These are phyloP conservation scores for Eolophus roseicapilla DNA, from an alignment of 2,113 vertebrate species.

Conservation along the genomic window DNA sequence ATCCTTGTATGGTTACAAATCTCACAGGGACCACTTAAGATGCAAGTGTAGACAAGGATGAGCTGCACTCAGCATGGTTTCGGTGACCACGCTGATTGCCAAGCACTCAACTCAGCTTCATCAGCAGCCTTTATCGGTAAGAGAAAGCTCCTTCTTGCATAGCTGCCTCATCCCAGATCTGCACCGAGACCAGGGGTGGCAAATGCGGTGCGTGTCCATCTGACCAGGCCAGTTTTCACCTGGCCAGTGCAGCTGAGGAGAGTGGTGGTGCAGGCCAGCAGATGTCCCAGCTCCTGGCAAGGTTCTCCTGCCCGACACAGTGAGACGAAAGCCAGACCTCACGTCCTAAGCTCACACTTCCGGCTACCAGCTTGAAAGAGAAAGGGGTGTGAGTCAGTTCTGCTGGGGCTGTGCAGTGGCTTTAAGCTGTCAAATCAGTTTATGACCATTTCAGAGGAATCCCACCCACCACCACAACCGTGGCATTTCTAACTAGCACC, in stretches of 20 bases:
- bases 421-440: not conserved
- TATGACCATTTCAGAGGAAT: not conserved
- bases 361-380: not conserved
- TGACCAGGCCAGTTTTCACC: not conserved
- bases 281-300: not conserved
- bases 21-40: not conserved
- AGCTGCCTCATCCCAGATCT: not conserved
- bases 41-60: not conserved
- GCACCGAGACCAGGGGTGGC: fast-evolving
- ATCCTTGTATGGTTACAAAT: not conserved
- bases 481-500: not conserved
- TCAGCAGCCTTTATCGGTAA: not conserved
- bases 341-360: not conserved
- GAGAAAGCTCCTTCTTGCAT: not conserved
- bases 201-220: fast-evolving
- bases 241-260: not conserved
- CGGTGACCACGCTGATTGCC: fast-evolving
- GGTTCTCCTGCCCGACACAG: fast-evolving
- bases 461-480: not conserved
- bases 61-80: not conserved
- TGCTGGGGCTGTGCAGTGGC: not conserved
- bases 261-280: not conserved
- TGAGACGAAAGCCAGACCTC: not conserved
- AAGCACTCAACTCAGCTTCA: not conserved
- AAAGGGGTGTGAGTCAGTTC: not conserved